Conservation (phyloP, 2,888 invertebrate genomes). For the Dendrolimus pini region DNA sequence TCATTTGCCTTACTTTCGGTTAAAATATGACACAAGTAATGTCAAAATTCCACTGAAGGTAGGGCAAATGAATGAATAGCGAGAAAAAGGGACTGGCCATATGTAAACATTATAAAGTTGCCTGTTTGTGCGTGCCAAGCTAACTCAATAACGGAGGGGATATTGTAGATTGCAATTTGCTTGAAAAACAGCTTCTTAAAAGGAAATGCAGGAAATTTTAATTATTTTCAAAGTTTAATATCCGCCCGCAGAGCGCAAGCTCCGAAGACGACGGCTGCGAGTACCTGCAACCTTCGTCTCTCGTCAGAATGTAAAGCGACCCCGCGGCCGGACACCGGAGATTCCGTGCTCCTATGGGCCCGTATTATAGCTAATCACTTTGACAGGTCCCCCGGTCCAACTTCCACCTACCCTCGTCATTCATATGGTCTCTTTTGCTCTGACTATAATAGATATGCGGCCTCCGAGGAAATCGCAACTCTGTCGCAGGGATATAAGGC, state of each 20-base stretch:
- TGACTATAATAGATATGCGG: background rate
- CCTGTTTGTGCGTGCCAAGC: no score
- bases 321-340: background rate
- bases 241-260: background rate
- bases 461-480: no score
- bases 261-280: background rate
- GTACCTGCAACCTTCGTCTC: no score
- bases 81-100: no score
- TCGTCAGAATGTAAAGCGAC: background rate
- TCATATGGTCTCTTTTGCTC: background rate
- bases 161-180: background rate
- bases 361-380: background rate
- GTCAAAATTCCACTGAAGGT: no score
- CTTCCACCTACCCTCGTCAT: background rate
- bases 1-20: no score
- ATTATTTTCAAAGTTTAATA: background rate
- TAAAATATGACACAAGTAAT: no score
- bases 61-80: no score
- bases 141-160: background rate
- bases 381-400: background rate
- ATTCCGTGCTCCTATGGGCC: background rate
- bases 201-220: background rate
- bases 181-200: background rate
- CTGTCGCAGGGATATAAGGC: no score
- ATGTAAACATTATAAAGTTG: no score